These are phyloP conservation scores for Malurus elegans DNA, from an alignment of 2,113 vertebrate genomes.

Conservation along the genomic window DNA sequence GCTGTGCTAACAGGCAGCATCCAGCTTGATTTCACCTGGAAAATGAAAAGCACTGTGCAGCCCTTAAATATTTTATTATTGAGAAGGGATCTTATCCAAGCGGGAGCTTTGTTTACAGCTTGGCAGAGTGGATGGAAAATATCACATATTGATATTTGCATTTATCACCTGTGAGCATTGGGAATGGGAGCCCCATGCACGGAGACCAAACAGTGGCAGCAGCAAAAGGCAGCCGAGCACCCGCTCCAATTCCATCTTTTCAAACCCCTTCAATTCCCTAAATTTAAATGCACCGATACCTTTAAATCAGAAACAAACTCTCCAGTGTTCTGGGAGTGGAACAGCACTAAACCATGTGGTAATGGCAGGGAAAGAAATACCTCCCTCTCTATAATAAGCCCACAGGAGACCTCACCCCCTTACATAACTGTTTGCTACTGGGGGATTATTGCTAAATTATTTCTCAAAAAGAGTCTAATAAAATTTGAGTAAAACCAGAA, in stretches of 20 bases:
- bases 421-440: constrained; percentile 40
- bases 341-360: not conserved
- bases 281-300: not conserved
- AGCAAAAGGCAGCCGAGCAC: not conserved
- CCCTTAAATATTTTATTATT: constrained; percentile 43
- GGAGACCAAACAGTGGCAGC: not conserved
- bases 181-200: not conserved
- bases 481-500: constrained; percentile 60
- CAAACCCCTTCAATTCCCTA: not conserved
- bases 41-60: not conserved
- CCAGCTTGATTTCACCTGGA: not conserved
- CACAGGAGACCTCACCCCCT: constrained; percentile 42
- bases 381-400: constrained; percentile 43
- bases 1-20: not conserved
- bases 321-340: constrained; percentile 22
- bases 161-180: constrained; percentile 29
- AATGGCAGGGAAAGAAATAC: constrained; percentile 38
- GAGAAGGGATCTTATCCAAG: constrained; percentile 31
- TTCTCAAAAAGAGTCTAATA: constrained; percentile 53
- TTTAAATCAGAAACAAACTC: constrained; percentile 51
- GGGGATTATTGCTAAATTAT: constrained; percentile 49
- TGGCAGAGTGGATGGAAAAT: constrained; percentile 51
- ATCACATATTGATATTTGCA: constrained; percentile 24
- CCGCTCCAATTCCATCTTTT: not conserved
- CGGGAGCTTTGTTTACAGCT: constrained; percentile 12